Percentiles rank a stretch among this genome's conserved stretches.
These are phyloP conservation scores for Coreoperca whiteheadi DNA, from an alignment of 2,113 vertebrate genomes.

Conservation along the genomic window DNA sequence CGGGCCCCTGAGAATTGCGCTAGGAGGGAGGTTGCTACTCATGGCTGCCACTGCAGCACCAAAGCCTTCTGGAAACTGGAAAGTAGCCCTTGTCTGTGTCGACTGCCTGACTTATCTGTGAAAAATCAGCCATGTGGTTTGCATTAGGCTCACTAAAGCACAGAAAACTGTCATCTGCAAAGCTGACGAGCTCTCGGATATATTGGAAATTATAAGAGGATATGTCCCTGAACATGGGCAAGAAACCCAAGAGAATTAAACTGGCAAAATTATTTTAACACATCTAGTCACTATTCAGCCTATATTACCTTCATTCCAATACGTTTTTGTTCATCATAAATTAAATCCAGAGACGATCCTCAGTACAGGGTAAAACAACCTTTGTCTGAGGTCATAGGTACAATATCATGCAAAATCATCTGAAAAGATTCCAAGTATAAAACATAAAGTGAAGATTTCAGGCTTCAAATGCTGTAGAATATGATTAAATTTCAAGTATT, in stretches of 20 bases:
- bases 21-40: constrained; percentile 52
- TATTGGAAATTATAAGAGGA: no score
- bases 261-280: not conserved
- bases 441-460: not conserved
- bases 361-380: not conserved
- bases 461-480: not conserved
- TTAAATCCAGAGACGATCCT: not conserved
- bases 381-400: not conserved
- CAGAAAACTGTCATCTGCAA: constrained; percentile 15
- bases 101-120: constrained; percentile 31
- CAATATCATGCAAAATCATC: not conserved
- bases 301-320: not conserved
- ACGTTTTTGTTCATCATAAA: not conserved
- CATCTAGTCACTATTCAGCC: not conserved
- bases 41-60: constrained; percentile 47
- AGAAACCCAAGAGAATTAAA: not conserved
- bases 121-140: constrained; percentile 22
- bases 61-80: constrained; percentile 51
- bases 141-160: not conserved
- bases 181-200: not conserved
- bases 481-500: not conserved
- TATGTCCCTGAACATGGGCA: not conserved
- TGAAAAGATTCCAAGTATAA: not conserved
- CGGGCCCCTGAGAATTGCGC: constrained; percentile 47
- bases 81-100: constrained; percentile 21